A percentile compares a stretch with the other conserved stretches of the same genome.
phyloP scores from a whole-genome alignment of 2,113 vertebrate species.

The Microcebus lehilahytsara region DNA sequence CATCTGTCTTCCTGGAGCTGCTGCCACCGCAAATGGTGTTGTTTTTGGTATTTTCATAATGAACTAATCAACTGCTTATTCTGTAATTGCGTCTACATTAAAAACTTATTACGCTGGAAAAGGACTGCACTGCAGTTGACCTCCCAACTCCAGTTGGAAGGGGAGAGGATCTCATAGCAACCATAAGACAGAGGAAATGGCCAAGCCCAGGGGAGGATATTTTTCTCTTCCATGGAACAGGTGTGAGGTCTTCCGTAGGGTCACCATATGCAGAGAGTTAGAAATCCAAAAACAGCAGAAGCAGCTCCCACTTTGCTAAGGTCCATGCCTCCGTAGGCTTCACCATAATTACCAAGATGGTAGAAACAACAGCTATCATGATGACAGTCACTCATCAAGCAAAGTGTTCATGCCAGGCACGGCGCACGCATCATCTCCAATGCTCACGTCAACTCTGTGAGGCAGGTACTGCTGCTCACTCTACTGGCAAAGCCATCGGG shows the following conservation, averaged over 20 bases:
- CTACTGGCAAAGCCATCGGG: background rate
- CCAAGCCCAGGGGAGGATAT: background rate
- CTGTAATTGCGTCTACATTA: conserved; percentile 62
- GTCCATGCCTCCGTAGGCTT: background rate
- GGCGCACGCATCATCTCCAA: rapidly evolving
- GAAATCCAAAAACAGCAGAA: background rate
- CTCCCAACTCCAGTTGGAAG: conserved; percentile 6
- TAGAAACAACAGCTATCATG: background rate
- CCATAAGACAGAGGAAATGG: background rate
- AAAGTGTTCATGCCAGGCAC: background rate
- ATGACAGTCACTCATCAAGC: background rate
- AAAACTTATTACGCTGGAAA: conserved; percentile 61
- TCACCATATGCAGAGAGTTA: background rate
- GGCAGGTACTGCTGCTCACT: rapidly evolving
- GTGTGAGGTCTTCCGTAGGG: background rate
- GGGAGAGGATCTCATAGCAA: background rate
- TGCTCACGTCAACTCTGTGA: rapidly evolving
- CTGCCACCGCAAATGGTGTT: conserved; percentile 67
- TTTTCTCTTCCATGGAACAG: background rate
- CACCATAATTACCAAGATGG: background rate
- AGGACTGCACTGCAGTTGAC: conserved; percentile 13
- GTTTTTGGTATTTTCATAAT: conserved; percentile 73
- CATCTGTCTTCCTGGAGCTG: conserved; percentile 62
- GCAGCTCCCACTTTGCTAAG: background rate
- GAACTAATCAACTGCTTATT: conserved; percentile 60